A percentile compares a stretch with the other conserved stretches of the same genome.
Conservation (phyloP, 2,888 invertebrate genomes). For the Lasioglossum malachurum region DNA sequence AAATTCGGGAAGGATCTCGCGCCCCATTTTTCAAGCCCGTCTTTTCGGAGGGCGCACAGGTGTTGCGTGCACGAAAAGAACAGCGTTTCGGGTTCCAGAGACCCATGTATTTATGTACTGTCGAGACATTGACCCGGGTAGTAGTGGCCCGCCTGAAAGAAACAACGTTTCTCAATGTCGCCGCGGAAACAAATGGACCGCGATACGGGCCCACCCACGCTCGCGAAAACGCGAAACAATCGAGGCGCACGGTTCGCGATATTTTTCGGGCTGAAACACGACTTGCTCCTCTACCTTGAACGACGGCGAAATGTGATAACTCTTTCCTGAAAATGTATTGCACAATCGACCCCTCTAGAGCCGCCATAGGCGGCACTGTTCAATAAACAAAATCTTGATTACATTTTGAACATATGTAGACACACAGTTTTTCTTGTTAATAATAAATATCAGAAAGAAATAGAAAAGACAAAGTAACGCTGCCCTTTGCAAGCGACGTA, state of each 20-base stretch:
- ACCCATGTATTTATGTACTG: constrained; percentile 33
- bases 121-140: constrained; percentile 67
- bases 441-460: too few relatives aligned
- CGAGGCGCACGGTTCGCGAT: not conserved
- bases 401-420: too few relatives aligned
- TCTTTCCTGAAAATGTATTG: too few relatives aligned
- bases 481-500: too few relatives aligned
- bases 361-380: too few relatives aligned
- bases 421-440: too few relatives aligned
- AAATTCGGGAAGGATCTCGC: too few relatives aligned
- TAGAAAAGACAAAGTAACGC: too few relatives aligned
- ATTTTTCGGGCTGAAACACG: not conserved
- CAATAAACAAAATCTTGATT: too few relatives aligned
- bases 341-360: too few relatives aligned
- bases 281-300: not conserved
- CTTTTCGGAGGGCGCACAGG: constrained; percentile 13
- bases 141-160: constrained; percentile 58
- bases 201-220: constrained; percentile 69
- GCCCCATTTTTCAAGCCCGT: too few relatives aligned
- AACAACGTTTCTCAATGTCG: constrained; percentile 77
- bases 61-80: constrained; percentile 11
- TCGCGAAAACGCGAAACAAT: constrained; percentile 6
- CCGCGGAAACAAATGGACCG: constrained; percentile 72
- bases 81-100: constrained; percentile 33
- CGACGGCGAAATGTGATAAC: too few relatives aligned